Conservation (phyloP, 2,888 invertebrate species). For the Fabriciana adippe region DNA sequence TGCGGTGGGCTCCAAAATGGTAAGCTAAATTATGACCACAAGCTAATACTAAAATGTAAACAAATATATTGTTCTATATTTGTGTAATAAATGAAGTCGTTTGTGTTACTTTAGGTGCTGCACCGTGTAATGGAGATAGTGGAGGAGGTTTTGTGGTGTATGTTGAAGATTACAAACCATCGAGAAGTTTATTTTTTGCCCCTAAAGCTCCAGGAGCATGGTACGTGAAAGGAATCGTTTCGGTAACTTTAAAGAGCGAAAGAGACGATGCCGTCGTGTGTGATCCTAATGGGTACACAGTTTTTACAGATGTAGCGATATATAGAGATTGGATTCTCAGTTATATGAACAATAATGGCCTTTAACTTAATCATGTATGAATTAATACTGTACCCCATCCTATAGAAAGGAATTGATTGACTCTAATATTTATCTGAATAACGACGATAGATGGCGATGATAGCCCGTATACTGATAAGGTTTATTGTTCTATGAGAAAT, state of each 20-base stretch:
- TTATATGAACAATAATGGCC: background rate
- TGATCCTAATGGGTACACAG: conserved; percentile 14
- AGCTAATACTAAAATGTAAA: background rate
- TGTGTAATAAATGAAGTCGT: no score
- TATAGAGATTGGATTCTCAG: conserved; percentile 14
- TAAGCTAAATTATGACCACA: background rate
- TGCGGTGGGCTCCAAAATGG: conserved; percentile 11
- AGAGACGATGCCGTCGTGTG: conserved; percentile 1
- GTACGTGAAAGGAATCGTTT: conserved; percentile 20
- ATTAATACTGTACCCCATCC: background rate
- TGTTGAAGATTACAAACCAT: background rate
- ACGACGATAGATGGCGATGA: no score
- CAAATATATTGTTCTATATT: no score
- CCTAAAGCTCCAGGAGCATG: conserved; percentile 2
- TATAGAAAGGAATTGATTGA: no score
- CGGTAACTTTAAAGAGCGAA: background rate
- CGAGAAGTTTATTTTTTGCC: background rate
- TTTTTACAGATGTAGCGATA: conserved; percentile 7
- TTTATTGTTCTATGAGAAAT: no score
- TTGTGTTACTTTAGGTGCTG: no score
- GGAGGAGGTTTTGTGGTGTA: conserved; percentile 12
- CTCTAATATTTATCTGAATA: no score
- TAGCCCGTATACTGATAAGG: no score
- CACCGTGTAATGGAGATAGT: conserved; percentile 17
- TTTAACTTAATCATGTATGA: no score